These are phyloP conservation scores for Numenius phaeopus DNA, from an alignment of 2,797 vertebrate species.

Conservation along the genomic window DNA sequence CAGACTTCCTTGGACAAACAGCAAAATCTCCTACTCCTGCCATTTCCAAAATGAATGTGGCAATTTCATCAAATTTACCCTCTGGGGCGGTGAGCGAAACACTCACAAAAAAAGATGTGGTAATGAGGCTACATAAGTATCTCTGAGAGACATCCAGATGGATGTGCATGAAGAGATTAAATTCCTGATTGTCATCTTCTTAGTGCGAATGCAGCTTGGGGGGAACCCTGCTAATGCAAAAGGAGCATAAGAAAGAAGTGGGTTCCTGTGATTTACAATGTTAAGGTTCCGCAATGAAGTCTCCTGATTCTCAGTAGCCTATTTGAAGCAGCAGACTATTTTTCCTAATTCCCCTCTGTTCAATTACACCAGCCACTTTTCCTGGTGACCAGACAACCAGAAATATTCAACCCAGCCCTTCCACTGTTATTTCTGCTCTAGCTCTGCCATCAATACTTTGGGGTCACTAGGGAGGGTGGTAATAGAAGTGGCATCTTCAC, in stretches of 20 bases:
- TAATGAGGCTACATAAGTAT: background rate
- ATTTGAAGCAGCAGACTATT: background rate
- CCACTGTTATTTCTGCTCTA: background rate
- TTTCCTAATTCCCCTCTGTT: background rate
- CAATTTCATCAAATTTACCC: background rate
- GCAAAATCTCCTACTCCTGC: background rate
- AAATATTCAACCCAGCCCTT: background rate
- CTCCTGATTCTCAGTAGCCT: background rate
- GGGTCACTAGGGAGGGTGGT: background rate
- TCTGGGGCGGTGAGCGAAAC: background rate
- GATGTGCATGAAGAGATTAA: background rate
- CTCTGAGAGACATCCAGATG: background rate
- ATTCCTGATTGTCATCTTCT: background rate
- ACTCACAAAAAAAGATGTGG: background rate
- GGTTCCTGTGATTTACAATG: background rate
- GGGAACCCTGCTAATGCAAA: background rate
- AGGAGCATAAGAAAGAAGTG: background rate
- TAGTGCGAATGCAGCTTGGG: background rate
- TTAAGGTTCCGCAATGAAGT: background rate
- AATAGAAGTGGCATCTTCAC: background rate
- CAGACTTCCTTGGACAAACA: background rate
- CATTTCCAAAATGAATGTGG: background rate
- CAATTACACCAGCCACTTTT: background rate
- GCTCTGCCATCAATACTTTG: background rate
- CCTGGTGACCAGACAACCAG: background rate